phyloP scores from a whole-genome alignment of 2,113 vertebrate genomes.

The Odocoileus hemionus region DNA sequence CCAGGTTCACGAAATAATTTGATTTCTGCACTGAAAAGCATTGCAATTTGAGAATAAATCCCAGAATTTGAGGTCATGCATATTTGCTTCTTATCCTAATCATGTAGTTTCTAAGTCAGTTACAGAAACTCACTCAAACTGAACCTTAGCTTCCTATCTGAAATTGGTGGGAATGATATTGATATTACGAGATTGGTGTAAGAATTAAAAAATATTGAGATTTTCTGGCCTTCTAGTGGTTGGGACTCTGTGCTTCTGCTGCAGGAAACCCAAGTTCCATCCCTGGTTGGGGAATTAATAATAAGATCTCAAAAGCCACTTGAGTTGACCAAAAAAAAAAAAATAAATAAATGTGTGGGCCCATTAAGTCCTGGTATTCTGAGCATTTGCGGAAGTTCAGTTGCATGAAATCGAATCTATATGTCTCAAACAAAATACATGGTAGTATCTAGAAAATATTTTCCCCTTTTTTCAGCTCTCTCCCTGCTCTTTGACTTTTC shows the following conservation, averaged over 20 bases:
- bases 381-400: not conserved
- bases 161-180: not conserved
- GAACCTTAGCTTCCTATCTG: not conserved
- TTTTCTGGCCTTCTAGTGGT: not conserved
- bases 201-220: not conserved
- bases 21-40: not conserved
- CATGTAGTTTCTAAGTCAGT: not conserved
- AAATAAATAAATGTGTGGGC: not conserved
- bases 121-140: not conserved
- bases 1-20: not conserved
- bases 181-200: not conserved
- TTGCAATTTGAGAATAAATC: not conserved
- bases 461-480: not conserved
- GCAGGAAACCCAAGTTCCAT: not conserved
- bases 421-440: not conserved
- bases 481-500: not conserved
- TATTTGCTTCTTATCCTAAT: not conserved
- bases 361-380: not conserved
- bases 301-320: not conserved
- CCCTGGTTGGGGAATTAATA: not conserved
- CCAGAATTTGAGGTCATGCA: not conserved
- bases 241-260: not conserved
- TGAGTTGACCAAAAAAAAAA: not conserved
- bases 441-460: rapidly evolving
- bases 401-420: not conserved